Base-by-base conservation (phyloP, 2,888 invertebrate species). In the Aricia artaxerxes region DNA sequence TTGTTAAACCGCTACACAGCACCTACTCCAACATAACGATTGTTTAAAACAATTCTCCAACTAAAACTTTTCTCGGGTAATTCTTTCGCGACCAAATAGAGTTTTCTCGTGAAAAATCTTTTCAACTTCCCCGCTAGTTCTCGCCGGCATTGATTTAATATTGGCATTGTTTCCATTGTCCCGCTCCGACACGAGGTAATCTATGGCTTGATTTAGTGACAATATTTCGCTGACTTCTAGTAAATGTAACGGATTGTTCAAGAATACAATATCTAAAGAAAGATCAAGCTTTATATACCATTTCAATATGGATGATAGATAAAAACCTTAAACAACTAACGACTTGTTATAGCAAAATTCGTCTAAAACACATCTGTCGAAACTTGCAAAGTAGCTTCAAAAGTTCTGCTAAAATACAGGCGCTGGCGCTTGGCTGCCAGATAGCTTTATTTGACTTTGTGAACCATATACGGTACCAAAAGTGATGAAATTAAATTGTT, bases 151-250 rank as follows among this genome's bases (percentile, higher is more conserved):
- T 73, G 73, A 73, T 73, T 73, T 73, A 44, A 73, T 73, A 73
- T 73, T 73, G 73, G 73, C 44, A 44, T 73, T 73, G 44, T 73
- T 73, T 73, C 73, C 73, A 73, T 73, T 73, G 73, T 73, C 11
- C 73, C 44, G 73, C 44, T 7, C 24, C 40, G 73, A 44, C 40
- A n/a, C 73, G 73, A 40, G 73, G 9, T 40, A 73, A 69, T 69
- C 13, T 69, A 69, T 35, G 4, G 69, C 69, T 24, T 69, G 35
- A 69, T 16, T 35, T 35, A 24, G 13, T 35, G 35, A 35, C 16
- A 13, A 69, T 5, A 38, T 38, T 69, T 16, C 13, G 69, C 38
- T 69, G 69, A 69, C 64, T 38, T 69, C 13, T 0, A 13, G 0
- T 69, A 35, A 38, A 16, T 16, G 13, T 69, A 11, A 5, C 64